Evolutionary conservation across 2,113 vertebrate genomes (phyloP).

Genomic region (Morone chrysops): DNA sequence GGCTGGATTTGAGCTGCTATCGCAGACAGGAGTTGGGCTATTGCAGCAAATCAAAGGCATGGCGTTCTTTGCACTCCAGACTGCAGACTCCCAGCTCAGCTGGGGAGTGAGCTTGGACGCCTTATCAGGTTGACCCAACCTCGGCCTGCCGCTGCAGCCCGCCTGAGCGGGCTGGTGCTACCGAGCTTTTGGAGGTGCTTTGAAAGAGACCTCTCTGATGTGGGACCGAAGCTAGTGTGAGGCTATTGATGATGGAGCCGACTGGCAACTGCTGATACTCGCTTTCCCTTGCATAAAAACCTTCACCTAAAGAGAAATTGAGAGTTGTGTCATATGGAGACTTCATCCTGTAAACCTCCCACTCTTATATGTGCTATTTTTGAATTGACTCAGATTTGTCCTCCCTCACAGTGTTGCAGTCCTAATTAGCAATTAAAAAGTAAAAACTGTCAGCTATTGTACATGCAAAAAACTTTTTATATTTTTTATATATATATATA

Average conservation of each 20-base stretch:
- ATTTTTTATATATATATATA: neutral
- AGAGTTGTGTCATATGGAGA: conserved; percentile 3
- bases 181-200: neutral
- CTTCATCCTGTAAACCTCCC: neutral
- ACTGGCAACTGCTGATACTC: conserved; percentile 57
- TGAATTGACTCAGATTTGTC: neutral
- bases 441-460: neutral
- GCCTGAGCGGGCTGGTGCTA: conserved; percentile 20
- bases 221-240: conserved; percentile 52
- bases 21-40: conserved; percentile 20
- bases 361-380: neutral
- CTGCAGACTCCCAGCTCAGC: conserved; percentile 9
- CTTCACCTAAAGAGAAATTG: neutral
- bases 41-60: conserved; percentile 55
- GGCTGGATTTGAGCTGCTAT: conserved; percentile 52
- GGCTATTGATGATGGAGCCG: conserved; percentile 36
- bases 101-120: conserved; percentile 9
- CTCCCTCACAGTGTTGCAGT: neutral
- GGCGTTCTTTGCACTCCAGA: conserved; percentile 1
- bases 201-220: conserved; percentile 59
- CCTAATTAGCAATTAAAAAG: neutral
- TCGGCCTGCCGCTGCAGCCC: conserved; percentile 1
- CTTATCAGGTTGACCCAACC: conserved; percentile 68
- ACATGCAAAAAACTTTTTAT: neutral
- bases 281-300: conserved; percentile 10